phyloP scores from a whole-genome alignment of 2,888 invertebrate species.

The Ctena decussata region DNA sequence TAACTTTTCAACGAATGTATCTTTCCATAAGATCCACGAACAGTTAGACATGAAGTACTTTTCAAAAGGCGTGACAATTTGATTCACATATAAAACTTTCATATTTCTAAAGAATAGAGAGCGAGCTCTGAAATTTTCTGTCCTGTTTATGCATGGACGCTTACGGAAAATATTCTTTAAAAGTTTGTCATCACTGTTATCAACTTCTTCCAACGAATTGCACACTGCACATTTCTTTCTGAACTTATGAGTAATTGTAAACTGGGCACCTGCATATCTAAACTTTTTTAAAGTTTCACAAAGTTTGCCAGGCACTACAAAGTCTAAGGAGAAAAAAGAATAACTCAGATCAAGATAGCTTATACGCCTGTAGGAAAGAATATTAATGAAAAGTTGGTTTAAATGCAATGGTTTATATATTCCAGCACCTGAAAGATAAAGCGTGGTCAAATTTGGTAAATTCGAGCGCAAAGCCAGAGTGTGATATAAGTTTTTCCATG shows the following conservation, averaged over 20 bases:
- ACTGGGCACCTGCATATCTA: neutral
- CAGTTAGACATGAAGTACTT: neutral
- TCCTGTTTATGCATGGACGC: too few species aligned
- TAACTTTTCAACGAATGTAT: neutral
- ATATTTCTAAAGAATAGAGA: too few species aligned
- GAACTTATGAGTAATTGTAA: too few species aligned
- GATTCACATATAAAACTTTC: neutral
- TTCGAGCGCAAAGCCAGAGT: neutral
- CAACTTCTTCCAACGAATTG: too few species aligned
- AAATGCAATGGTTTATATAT: neutral
- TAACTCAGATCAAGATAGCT: neutral
- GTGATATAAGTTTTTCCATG: neutral
- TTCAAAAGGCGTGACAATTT: neutral
- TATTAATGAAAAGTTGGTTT: neutral
- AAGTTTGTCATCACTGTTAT: too few species aligned
- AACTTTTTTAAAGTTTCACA: neutral
- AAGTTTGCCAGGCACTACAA: neutral
- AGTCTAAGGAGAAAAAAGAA: neutral
- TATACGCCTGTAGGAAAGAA: neutral
- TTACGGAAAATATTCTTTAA: neutral
- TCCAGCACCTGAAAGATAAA: neutral
- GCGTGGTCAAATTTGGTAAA: neutral
- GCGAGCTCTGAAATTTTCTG: too few species aligned
- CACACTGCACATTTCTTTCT: too few species aligned
- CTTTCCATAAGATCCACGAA: neutral